Evolutionary conservation across 2,113 vertebrate genomes (phyloP), one percentile per base, ranked within the genome.

Genomic region (Chauna torquata): DNA sequence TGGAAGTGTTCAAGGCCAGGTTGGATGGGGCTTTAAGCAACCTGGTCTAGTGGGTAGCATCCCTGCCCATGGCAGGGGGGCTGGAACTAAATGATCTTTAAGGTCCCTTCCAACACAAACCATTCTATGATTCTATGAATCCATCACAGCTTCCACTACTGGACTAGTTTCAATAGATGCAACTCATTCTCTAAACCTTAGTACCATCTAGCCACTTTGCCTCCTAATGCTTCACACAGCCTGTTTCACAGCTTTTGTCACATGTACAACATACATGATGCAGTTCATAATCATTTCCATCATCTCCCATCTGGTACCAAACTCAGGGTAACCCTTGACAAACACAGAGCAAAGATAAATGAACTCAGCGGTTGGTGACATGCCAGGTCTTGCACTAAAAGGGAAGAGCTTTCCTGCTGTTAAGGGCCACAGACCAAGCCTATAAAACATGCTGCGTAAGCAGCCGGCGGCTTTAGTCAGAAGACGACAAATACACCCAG

Each of bases 191-290:
- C 59, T 78, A 32, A 13, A 44, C 30, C 18, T 91, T 57, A 61
- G 49, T 11, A 62, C 4, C 5, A 2, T 8, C 25, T 7, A 50
- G 20, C 4, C 27, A 24, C 30, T 66, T 54, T 12, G 42, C 18
- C 14, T 57, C 49, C 80, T 40, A 13, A 30, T 7, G 30, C 54
- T 66, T 32, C 44, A 22, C 69, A 4, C 3, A 5, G 8, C 36
- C 18, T 12, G 19, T 34, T 87, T 59, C 62, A 20, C 10, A 40
- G 28, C 54, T 88, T 62, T 55, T 30, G 6, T 40, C 50, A 83
- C 11, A 45, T 3, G 45, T 2, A 70, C 17, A 61, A n/a, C 18
- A 65, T 23, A 20, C 12, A 57, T 2, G 15, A 64, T 0, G 0
- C 6, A 30, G 8, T 16, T 68, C 38, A 9, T 9, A 69, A 86